Conservation (phyloP, 2,113 vertebrate genomes). For the rat (Rattus norvegicus) region DNA sequence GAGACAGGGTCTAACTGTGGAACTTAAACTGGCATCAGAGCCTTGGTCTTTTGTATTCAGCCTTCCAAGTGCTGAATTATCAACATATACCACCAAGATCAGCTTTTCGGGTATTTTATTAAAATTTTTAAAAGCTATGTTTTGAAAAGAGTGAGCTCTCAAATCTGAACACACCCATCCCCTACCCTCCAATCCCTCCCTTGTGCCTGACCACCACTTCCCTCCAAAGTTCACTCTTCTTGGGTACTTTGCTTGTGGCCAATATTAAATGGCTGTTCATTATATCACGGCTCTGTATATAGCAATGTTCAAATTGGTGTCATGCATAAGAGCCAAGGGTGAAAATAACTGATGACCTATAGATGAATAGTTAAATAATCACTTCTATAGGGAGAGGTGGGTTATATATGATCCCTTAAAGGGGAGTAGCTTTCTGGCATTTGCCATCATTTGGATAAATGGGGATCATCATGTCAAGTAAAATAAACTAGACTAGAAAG, state of each 20-base stretch:
- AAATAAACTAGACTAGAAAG: not conserved
- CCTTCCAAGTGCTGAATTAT: not conserved
- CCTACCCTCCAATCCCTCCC: not conserved
- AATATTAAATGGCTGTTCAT: not conserved
- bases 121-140: not conserved
- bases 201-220: not conserved
- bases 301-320: no score
- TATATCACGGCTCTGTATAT: not conserved
- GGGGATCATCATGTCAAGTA: not conserved
- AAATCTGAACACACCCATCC: not conserved
- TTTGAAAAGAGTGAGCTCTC: not conserved
- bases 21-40: not conserved
- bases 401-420: not conserved
- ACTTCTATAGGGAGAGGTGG: not conserved
- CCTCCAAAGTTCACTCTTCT: not conserved
- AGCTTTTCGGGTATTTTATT: not conserved
- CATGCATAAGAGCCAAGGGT: not conserved
- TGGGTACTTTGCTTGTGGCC: not conserved
- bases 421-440: not conserved
- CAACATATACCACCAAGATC: not conserved
- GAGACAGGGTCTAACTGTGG: not conserved
- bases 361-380: not conserved
- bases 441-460: not conserved
- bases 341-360: not conserved
- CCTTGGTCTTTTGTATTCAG: not conserved